These are phyloP conservation scores for Sebastes reedi DNA, from an alignment of 2,797 vertebrate genomes.

Conservation along the genomic window DNA sequence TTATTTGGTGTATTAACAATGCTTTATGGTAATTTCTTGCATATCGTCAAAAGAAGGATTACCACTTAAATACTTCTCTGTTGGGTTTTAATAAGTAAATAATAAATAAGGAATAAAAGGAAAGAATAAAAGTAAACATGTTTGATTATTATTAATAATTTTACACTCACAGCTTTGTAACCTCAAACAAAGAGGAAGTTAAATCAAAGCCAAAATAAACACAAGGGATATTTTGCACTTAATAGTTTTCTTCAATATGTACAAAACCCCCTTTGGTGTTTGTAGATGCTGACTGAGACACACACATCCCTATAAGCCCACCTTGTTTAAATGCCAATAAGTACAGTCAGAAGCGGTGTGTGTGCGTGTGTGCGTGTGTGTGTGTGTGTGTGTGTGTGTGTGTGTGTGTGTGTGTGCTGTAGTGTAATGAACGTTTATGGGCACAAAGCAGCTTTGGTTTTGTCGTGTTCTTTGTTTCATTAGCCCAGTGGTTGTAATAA, in stretches of 20 bases:
- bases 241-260: not conserved
- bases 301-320: constrained; percentile 26
- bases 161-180: not conserved
- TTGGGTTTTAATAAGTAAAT: not conserved
- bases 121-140: not conserved
- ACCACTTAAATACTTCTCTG: not conserved
- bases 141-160: not conserved
- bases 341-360: constrained; percentile 32
- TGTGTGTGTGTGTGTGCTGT: constrained; percentile 2
- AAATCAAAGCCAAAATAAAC: constrained; percentile 11
- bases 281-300: constrained; percentile 15
- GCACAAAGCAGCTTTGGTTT: constrained; percentile 71
- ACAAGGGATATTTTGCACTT: not conserved
- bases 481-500: constrained; percentile 78
- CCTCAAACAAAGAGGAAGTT: not conserved
- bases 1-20: not conserved
- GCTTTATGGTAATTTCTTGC: not conserved
- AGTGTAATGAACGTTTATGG: constrained; percentile 71
- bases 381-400: not conserved
- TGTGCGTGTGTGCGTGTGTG: not conserved
- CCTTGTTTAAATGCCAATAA: constrained; percentile 52
- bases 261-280: not conserved
- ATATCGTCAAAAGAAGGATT: not conserved
- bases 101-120: not conserved
- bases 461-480: constrained; percentile 78